These are phyloP conservation scores for Trichoplax adhaerens DNA, from an alignment of 37 sponge, comb jelly and placozoan genomes.

Conservation along the genomic window DNA sequence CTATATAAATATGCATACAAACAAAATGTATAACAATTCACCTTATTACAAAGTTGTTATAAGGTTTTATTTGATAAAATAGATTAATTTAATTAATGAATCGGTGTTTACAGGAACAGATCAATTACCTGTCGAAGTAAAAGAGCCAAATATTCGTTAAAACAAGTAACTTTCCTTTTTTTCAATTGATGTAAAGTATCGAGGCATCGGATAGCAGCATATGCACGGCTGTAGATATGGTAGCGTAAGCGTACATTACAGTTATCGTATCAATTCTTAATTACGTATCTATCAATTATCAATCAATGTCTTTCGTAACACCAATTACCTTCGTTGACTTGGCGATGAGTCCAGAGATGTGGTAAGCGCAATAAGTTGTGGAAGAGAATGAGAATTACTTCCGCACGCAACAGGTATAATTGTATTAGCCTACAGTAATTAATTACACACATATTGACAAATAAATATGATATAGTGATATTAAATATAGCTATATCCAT, in stretches of 20 bases:
- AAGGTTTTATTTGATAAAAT: no score
- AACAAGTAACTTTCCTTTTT: conserved; percentile 34
- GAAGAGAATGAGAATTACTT: conserved; percentile 19
- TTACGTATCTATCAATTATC: no score
- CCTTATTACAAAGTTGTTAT: no score
- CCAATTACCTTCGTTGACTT: no score
- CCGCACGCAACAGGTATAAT: conserved; percentile 29
- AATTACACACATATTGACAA: no score
- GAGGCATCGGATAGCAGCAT: conserved; percentile 48
- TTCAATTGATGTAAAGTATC: conserved; percentile 59
- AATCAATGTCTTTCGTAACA: no score
- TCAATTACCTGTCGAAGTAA: conserved; percentile 29
- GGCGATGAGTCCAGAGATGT: no score
- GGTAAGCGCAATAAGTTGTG: conserved; percentile 17
- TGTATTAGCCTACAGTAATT: conserved; percentile 13
- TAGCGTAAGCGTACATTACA: no score
- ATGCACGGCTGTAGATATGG: conserved; percentile 25
- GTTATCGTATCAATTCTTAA: no score
- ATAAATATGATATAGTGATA: no score
- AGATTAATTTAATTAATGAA: not conserved
- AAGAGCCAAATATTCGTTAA: conserved; percentile 38
- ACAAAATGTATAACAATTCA: no score
- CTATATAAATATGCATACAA: no score
- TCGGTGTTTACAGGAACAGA: not conserved
- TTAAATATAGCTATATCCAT: not conserved